Evolutionary conservation across 2,888 invertebrate genomes (phyloP).

Genomic region (Tubiluchus corallicola): DNA sequence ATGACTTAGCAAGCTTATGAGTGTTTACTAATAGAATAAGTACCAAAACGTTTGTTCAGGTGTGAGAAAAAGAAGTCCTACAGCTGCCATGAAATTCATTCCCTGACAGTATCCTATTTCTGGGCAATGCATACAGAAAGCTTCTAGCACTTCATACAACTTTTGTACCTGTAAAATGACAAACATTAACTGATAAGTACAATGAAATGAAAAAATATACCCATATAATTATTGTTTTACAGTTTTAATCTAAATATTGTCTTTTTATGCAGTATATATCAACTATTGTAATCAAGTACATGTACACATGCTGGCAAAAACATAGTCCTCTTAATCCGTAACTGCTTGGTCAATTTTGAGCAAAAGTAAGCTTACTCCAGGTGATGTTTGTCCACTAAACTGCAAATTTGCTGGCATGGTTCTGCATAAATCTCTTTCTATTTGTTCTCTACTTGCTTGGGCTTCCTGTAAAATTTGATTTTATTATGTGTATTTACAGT

Average conservation of each 20-base stretch:
- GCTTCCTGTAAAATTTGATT: conserved; percentile 31
- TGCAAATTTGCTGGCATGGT: conserved; percentile 37
- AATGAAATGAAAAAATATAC: too few relatives aligned
- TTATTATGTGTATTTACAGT: too few relatives aligned
- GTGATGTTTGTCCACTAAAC: conserved; percentile 31
- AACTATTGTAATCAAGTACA: too few relatives aligned
- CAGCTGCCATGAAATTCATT: conserved; percentile 36
- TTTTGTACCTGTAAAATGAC: conserved; percentile 32
- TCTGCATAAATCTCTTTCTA: conserved; percentile 33
- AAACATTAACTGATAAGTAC: too few relatives aligned
- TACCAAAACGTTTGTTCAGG: conserved; percentile 37
- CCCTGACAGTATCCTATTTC: conserved; percentile 36
- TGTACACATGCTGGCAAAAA: too few relatives aligned
- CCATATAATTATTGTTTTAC: too few relatives aligned
- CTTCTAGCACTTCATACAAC: conserved; percentile 34
- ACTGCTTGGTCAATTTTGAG: too few relatives aligned
- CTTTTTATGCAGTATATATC: too few relatives aligned
- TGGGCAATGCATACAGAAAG: conserved; percentile 36
- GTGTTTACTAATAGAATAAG: conserved; percentile 8
- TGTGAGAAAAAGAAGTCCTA: conserved; percentile 33
- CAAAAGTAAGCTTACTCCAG: conserved; percentile 34
- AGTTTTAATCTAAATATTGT: too few relatives aligned
- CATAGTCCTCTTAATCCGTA: too few relatives aligned
- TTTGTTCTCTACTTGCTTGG: conserved; percentile 34
- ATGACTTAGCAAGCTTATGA: too few relatives aligned